These are phyloP conservation scores for Drosophila hawaiiensis DNA, from an alignment of 2,888 invertebrate genomes.

Conservation along the genomic window DNA sequence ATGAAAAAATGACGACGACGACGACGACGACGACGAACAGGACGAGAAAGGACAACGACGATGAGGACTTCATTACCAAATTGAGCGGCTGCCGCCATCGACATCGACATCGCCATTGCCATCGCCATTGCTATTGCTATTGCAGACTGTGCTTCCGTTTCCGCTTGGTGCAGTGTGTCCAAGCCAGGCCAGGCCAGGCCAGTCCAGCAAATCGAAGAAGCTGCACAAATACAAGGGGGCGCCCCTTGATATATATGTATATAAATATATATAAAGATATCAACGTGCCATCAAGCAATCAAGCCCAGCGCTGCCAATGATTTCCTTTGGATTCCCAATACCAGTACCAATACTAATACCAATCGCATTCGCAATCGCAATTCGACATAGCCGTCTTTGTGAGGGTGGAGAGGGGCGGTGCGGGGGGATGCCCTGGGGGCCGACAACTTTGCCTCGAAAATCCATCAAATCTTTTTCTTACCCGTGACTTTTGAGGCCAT, in stretches of 20 bases:
- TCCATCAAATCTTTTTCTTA: conserved; percentile 69
- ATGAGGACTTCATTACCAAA: conserved; percentile 79
- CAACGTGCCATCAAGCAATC: conserved; percentile 78
- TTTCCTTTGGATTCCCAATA: conserved; percentile 65
- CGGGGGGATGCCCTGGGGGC: conserved; percentile 42
- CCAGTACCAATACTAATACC: conserved; percentile 25
- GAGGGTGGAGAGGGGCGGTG: no score
- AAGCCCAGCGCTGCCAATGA: conserved; percentile 63
- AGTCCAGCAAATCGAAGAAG: conserved; percentile 55
- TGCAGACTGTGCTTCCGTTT: conserved; percentile 72
- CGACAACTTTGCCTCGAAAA: conserved; percentile 62
- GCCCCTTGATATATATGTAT: conserved; percentile 4
- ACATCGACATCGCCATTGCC: conserved; percentile 43
- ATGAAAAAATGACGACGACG: conserved; percentile 24
- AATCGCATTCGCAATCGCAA: conserved; percentile 27
- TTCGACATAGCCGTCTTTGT: background rate
- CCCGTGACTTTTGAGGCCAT: conserved; percentile 78
- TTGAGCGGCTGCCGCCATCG: conserved; percentile 71
- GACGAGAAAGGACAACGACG: conserved; percentile 38
- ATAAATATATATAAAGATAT: conserved; percentile 52
- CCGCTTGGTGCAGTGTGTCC: conserved; percentile 57
- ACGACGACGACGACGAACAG: conserved; percentile 47
- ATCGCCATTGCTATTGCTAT: conserved; percentile 47
- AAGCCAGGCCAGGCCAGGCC: conserved; percentile 56
- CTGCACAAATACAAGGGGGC: conserved; percentile 69